Evolutionary conservation across 2,888 invertebrate species (phyloP).

Genomic region (Cylindroiulus punctatus): DNA sequence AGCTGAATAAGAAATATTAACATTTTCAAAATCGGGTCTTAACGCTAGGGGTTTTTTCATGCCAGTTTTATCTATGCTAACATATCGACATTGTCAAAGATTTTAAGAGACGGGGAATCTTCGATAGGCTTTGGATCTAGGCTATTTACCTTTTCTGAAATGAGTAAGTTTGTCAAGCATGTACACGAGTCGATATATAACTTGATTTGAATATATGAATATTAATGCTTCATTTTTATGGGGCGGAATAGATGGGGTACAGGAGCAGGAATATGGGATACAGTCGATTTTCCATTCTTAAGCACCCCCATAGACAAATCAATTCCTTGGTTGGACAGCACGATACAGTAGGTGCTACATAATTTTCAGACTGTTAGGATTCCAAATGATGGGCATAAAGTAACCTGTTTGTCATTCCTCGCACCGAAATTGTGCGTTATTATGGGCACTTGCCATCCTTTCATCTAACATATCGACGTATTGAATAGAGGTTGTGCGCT

Average conservation of each 20-base stretch:
- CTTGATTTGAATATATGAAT: conserved; percentile 32
- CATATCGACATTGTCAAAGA: conserved; percentile 32
- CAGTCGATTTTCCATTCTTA: background rate
- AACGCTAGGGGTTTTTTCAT: background rate
- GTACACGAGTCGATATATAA: conserved; percentile 32
- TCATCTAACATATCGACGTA: background rate
- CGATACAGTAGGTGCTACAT: background rate
- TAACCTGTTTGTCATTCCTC: no score
- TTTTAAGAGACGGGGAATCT: conserved; percentile 25
- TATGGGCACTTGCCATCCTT: background rate
- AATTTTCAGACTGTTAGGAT: background rate
- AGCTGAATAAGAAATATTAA: conserved; percentile 24
- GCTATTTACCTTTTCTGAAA: conserved; percentile 30
- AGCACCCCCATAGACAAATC: background rate
- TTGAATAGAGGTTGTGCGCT: no score
- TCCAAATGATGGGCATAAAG: background rate
- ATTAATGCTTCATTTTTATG: conserved; percentile 32
- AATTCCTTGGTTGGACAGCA: background rate
- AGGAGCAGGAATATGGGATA: background rate
- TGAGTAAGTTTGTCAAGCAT: conserved; percentile 32
- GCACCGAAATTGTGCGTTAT: background rate
- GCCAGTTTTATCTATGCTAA: conserved; percentile 8
- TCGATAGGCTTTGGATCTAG: conserved; percentile 25
- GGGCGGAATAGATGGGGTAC: background rate
- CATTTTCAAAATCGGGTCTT: conserved; percentile 12